Conservation (phyloP, 30 jellyfish, hydroid and myxozoan genomes). For the Sanderia malayensis region DNA sequence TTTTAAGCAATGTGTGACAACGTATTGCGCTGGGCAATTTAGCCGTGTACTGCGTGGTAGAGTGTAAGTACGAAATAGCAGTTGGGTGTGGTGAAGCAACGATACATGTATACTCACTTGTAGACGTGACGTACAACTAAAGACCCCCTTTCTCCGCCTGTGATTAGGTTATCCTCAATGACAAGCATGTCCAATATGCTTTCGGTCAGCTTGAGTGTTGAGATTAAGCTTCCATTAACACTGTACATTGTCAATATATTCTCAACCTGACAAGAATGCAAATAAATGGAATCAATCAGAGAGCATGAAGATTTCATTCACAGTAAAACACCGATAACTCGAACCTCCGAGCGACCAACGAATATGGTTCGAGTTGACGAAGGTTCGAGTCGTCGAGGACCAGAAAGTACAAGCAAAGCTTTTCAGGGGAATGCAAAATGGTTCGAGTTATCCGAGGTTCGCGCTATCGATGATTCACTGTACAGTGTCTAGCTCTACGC, state of each 20-base stretch:
- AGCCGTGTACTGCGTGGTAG: neutral
- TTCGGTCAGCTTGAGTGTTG: constrained; percentile 33
- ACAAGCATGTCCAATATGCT: constrained; percentile 65
- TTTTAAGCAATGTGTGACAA: neutral
- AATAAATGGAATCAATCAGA: too few relatives aligned
- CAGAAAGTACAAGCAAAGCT: too few relatives aligned
- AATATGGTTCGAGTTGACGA: too few relatives aligned
- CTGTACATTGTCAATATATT: constrained; percentile 53
- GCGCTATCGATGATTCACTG: too few relatives aligned
- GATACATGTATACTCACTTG: constrained; percentile 46
- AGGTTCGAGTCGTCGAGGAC: too few relatives aligned
- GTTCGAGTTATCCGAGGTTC: too few relatives aligned
- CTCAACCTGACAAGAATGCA: constrained; percentile 45
- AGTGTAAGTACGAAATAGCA: too few relatives aligned
- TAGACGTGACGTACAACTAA: constrained; percentile 62
- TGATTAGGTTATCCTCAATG: constrained; percentile 50
- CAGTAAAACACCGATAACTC: neutral
- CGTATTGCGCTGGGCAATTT: neutral
- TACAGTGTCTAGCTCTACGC: too few relatives aligned
- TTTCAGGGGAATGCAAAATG: too few relatives aligned
- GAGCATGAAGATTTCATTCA: too few relatives aligned
- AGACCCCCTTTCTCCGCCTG: constrained; percentile 71
- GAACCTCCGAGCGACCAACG: too few relatives aligned
- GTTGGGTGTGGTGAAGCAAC: neutral
- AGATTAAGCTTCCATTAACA: constrained; percentile 62